Base-by-base conservation (phyloP, 2,888 invertebrate species). In the Argyresthia goedartella region DNA sequence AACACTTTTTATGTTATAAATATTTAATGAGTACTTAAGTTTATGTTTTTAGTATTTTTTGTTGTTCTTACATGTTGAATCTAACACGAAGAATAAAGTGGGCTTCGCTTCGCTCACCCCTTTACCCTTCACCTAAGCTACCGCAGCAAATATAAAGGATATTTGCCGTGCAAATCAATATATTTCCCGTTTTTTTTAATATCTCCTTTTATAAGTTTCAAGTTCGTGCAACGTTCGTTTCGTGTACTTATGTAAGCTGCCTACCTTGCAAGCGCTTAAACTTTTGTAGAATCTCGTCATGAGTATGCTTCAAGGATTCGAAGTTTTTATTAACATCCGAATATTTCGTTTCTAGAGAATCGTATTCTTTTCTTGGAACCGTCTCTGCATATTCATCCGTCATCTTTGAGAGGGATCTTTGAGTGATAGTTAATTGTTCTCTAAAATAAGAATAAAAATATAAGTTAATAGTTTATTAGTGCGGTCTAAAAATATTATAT, bases 321-420 rank as follows among this genome's bases (percentile, higher is more conserved):
- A 71, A 53, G 8, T 61, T 63, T 57, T 71, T 74, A 33, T 54
- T 55, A 10, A 70, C 55, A 6, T 69, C 69, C n/a, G 52, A 54
- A 52, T 71, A 59, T 53, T 71, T 71, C 1, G 73, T 61, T 42
- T 80, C 76, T 42, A 87, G 60, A 1, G 55, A 52, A 51, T 87
- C 87, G 58, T 71, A 71, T 44, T 82, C 73, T 0, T 82, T 65
- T n/a, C 75, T 71, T 1, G 88, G 87, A 1, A 87, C 84, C 0
- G 80, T 77, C 44, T 81, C 84, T 0, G 77, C 66, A 58, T 85
- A 88, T 54, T 84, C 79, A 2, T 86, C 87, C 0, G 64, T 67
- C 71, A 78, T 77, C 53, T 67, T 73, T 52, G 69, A 77, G 3
- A 86, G 60, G 42, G 82, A 70, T 0, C 62, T 65, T 55, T 85